Conservation (phyloP, 2,797 vertebrate genomes). For the Lepidocolaptes lacrymiger region DNA sequence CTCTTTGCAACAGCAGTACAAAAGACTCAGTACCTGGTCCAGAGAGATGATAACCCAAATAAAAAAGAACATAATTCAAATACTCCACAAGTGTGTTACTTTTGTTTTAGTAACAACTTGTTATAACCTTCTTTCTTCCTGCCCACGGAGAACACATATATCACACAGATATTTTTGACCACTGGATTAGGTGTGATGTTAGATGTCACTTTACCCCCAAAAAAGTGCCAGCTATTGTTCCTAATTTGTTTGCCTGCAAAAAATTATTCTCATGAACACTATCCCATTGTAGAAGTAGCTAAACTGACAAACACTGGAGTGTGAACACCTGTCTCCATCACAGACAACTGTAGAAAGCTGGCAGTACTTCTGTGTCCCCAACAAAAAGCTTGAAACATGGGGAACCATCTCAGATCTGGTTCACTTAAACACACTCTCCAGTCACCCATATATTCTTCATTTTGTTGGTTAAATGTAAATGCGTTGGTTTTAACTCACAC, state of each 20-base stretch:
- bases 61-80: neutral
- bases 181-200: neutral
- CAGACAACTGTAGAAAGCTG: neutral
- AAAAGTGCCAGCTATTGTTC: neutral
- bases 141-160: neutral
- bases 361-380: neutral
- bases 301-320: neutral
- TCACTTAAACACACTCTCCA: neutral
- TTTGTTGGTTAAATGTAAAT: neutral
- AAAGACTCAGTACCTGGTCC: neutral
- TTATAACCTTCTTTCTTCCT: neutral
- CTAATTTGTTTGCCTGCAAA: neutral
- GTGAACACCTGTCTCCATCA: neutral
- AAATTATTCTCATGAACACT: neutral
- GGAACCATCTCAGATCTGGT: neutral
- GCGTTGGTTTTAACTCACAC: neutral
- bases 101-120: neutral
- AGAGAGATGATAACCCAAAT: neutral
- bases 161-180: neutral
- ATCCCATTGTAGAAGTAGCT: neutral
- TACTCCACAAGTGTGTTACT: neutral
- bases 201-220: neutral
- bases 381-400: neutral
- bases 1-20: neutral
- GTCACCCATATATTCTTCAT: fast-evolving